These are phyloP conservation scores for Borostomias antarcticus DNA, from an alignment of 2,797 vertebrate genomes.

Conservation along the genomic window DNA sequence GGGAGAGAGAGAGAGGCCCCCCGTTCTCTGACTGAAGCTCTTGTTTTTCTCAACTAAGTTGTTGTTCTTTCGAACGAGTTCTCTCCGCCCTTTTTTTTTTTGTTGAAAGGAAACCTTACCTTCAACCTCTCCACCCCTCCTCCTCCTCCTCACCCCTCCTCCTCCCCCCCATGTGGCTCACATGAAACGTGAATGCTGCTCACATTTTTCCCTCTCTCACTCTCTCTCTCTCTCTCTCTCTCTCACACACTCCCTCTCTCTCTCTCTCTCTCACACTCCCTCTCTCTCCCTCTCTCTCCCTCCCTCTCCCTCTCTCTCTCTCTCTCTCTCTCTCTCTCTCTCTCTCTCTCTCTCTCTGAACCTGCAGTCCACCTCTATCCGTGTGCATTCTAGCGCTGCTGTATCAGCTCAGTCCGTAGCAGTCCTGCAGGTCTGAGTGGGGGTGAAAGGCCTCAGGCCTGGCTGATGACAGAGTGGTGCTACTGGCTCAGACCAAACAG, in stretches of 20 bases:
- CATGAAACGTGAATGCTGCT: too few relatives aligned
- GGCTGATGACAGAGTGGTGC: not conserved
- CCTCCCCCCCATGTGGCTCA: not conserved
- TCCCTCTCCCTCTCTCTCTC: conserved; percentile 2
- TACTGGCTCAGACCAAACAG: not conserved
- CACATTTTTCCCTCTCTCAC: not conserved
- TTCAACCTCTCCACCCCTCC: not conserved
- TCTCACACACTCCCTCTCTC: too few relatives aligned
- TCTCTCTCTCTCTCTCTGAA: conserved; percentile 9
- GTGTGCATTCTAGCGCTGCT: too few relatives aligned
- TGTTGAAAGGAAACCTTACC: not conserved
- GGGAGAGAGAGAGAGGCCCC: not conserved
- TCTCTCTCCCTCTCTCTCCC: not conserved
- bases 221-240: not conserved
- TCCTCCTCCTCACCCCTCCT: not conserved
- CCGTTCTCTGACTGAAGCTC: not conserved
- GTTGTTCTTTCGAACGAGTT: not conserved
- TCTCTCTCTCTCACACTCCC: too few relatives aligned
- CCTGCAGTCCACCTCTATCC: not conserved
- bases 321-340: not conserved
- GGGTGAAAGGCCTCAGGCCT: too few relatives aligned
- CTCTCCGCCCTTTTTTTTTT: not conserved
- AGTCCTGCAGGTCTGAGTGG: too few relatives aligned
- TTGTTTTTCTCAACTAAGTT: not conserved
- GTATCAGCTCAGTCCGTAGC: too few relatives aligned